These are phyloP conservation scores for Clanis bilineata DNA, from an alignment of 2,888 invertebrate genomes.

Conservation along the genomic window DNA sequence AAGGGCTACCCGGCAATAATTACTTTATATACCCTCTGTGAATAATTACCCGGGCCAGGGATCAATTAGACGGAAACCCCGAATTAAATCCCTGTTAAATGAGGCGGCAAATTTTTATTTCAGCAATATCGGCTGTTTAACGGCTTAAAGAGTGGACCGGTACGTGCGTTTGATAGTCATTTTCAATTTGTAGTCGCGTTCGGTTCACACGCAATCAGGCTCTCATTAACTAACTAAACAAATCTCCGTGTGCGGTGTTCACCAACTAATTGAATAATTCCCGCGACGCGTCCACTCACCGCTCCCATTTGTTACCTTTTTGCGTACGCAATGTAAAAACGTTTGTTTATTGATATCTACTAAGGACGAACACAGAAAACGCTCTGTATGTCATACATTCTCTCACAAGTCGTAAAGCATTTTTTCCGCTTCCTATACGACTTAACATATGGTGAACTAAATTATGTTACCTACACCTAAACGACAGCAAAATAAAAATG, in stretches of 20 bases:
- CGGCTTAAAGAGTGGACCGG: constrained; percentile 1
- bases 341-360: constrained; percentile 45
- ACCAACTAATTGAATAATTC: constrained; percentile 31
- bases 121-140: constrained; percentile 32
- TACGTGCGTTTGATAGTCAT: neutral
- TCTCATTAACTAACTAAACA: neutral
- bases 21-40: constrained; percentile 79
- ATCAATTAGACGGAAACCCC: constrained; percentile 76
- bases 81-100: constrained; percentile 69
- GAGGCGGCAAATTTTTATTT: constrained; percentile 71
- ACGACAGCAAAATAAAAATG: constrained; percentile 81
- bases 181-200: neutral
- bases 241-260: neutral
- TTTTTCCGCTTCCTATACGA: constrained; percentile 79
- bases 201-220: neutral
- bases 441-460: constrained; percentile 79
- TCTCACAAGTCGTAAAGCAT: constrained; percentile 76
- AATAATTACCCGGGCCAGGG: constrained; percentile 77
- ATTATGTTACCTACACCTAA: constrained; percentile 80
- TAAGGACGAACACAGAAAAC: constrained; percentile 54
- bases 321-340: constrained; percentile 44
- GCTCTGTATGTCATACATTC: constrained; percentile 67
- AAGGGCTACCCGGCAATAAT: constrained; percentile 79
- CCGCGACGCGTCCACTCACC: constrained; percentile 43
- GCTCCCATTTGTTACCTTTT: constrained; percentile 50